phyloP scores from a whole-genome alignment of 2,113 vertebrate genomes.

The Aptenodytes forsteri region DNA sequence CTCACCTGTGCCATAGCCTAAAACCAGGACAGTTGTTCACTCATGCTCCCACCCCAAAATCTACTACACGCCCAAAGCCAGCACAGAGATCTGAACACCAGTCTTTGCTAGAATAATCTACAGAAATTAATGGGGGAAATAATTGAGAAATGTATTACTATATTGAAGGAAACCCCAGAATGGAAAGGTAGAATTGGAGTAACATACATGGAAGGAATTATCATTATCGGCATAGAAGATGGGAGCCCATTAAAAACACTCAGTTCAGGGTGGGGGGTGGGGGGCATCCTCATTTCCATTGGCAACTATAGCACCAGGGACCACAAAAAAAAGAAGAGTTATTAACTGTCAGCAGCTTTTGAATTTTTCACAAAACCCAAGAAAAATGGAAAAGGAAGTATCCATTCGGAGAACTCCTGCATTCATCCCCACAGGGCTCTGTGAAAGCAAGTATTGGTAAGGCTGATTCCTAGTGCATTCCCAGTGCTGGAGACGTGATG shows the following conservation, averaged over 20 bases:
- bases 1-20: not conserved
- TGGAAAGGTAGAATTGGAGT: not conserved
- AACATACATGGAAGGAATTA: not conserved
- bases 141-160: not conserved
- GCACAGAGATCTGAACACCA: not conserved
- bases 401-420: not conserved
- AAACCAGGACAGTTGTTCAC: not conserved
- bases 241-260: not conserved
- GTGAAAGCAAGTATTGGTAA: not conserved
- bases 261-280: not conserved
- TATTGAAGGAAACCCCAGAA: not conserved
- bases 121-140: not conserved
- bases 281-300: not conserved
- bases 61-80: not conserved
- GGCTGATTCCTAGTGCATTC: not conserved
- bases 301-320: not conserved
- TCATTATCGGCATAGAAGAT: not conserved
- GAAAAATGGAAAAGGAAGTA: not conserved
- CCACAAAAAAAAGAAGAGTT: not conserved
- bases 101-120: not conserved
- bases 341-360: not conserved
- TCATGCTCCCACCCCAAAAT: not conserved
- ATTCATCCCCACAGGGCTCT: not conserved
- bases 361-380: not conserved
- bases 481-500: not conserved